Conservation (phyloP, 1,140 invertebrate genomes). For the Cheumatopsyche charites region DNA sequence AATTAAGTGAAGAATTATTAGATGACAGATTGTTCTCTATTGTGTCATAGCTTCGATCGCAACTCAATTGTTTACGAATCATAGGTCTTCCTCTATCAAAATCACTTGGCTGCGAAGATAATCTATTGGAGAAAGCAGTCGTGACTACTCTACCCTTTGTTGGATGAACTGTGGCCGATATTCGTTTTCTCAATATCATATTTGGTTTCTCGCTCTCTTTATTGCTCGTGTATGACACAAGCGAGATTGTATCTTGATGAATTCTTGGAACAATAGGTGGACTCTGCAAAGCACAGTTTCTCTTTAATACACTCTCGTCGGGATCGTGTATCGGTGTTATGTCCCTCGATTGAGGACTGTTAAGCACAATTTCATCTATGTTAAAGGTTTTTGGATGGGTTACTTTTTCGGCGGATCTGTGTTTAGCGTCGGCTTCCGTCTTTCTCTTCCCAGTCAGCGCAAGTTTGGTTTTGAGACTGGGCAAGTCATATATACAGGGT, state of each 20-base stretch:
- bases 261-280: conserved; percentile 1
- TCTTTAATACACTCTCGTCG: conserved; percentile 28
- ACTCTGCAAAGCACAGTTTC: conserved; percentile 35
- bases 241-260: conserved; percentile 29
- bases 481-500: conserved; percentile 30
- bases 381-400: conserved; percentile 19
- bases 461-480: conserved; percentile 24
- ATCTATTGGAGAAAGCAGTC: conserved; percentile 38
- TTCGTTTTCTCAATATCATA: conserved; percentile 45
- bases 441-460: background rate
- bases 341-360: conserved; percentile 20
- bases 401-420: conserved; percentile 4
- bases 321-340: background rate
- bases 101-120: conserved; percentile 9
- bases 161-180: conserved; percentile 46
- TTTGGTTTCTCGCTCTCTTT: conserved; percentile 43
- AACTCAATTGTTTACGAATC: conserved; percentile 37
- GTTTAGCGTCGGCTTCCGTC: background rate
- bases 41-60: conserved; percentile 43
- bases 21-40: conserved; percentile 47
- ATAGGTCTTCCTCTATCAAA: conserved; percentile 34
- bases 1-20: conserved; percentile 43
- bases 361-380: conserved; percentile 33
- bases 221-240: conserved; percentile 22
- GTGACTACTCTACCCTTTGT: conserved; percentile 41